phyloP scores from a whole-genome alignment of 1,140 invertebrate genomes.

The Stegodyphus dumicola region DNA sequence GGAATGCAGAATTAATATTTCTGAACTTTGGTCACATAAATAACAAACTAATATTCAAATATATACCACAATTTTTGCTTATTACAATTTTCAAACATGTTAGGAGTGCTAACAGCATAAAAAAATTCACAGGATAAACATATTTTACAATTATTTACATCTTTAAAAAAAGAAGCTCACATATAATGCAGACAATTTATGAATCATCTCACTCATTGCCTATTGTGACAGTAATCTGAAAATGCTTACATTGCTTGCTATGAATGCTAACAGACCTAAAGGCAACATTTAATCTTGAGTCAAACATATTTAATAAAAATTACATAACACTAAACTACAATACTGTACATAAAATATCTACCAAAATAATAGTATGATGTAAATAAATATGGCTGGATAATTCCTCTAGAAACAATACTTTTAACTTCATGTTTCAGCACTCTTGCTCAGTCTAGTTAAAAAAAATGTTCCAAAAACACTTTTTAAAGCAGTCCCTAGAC shows the following conservation, averaged over 20 bases:
- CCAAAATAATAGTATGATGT: slow-evolving; percentile 23
- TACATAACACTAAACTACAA: slow-evolving; percentile 16
- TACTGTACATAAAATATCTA: slow-evolving; percentile 50
- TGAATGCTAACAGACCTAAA: slow-evolving; percentile 9
- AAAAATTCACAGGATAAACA: too few relatives aligned
- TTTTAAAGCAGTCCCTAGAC: slow-evolving; percentile 42
- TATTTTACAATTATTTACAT: too few relatives aligned
- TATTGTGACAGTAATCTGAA: too few relatives aligned
- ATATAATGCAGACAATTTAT: too few relatives aligned
- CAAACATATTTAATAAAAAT: slow-evolving; percentile 19
- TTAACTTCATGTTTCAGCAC: slow-evolving; percentile 58
- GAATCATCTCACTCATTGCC: too few relatives aligned
- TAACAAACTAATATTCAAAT: too few relatives aligned
- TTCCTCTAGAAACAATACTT: slow-evolving; percentile 23
- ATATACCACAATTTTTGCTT: too few relatives aligned
- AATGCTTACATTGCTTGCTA: background rate
- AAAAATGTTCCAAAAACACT: slow-evolving; percentile 58
- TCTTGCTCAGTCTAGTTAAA: slow-evolving; percentile 22
- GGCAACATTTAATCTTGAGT: slow-evolving; percentile 20
- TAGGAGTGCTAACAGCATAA: too few relatives aligned
- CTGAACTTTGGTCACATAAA: too few relatives aligned
- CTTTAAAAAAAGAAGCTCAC: too few relatives aligned
- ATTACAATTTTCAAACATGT: too few relatives aligned
- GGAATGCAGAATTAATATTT: too few relatives aligned
- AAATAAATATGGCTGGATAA: slow-evolving; percentile 62